Evolutionary conservation across 1,140 invertebrate species (phyloP).

Genomic region (Anagrus nilaparvatae): DNA sequence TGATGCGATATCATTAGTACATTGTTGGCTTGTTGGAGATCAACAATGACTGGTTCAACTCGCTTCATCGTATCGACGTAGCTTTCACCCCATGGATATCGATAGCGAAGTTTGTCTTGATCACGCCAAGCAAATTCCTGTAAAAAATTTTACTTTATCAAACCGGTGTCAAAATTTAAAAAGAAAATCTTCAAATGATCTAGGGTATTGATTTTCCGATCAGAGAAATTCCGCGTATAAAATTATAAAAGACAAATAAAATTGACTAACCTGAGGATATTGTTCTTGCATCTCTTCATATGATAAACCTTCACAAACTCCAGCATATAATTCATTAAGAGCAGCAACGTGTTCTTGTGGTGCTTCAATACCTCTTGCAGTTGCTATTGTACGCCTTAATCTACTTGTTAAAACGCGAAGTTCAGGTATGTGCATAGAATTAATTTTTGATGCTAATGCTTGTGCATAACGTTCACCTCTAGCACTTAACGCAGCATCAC

Average conservation of each 20-base stretch:
- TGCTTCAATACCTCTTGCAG: slow-evolving; percentile 67
- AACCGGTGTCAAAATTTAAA: not conserved
- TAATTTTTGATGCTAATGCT: slow-evolving; percentile 64
- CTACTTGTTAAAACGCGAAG: slow-evolving; percentile 84
- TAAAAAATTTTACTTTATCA: not conserved
- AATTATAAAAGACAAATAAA: not conserved
- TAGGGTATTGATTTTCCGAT: too few relatives aligned
- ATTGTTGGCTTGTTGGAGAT: slow-evolving; percentile 75
- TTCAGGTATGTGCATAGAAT: slow-evolving; percentile 53
- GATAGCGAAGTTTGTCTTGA: slow-evolving; percentile 83
- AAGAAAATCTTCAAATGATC: too few relatives aligned
- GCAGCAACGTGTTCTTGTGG: slow-evolving; percentile 68
- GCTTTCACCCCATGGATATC: slow-evolving; percentile 86
- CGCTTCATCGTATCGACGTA: slow-evolving; percentile 80
- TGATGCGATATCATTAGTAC: slow-evolving; percentile 85
- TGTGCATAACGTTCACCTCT: slow-evolving; percentile 71
- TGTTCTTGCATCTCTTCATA: slow-evolving; percentile 88
- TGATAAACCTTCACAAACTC: slow-evolving; percentile 84
- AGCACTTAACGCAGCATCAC: slow-evolving; percentile 73
- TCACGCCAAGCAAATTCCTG: slow-evolving; percentile 81
- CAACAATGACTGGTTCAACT: slow-evolving; percentile 68
- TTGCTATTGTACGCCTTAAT: slow-evolving; percentile 77
- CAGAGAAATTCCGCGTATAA: not conserved
- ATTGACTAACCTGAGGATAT: slow-evolving; percentile 57
- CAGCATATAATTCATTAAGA: slow-evolving; percentile 86